Percentiles rank a stretch among this genome's conserved stretches.
Evolutionary conservation across 2,113 vertebrate species (phyloP).

Genomic region (Mus spicilegus): DNA sequence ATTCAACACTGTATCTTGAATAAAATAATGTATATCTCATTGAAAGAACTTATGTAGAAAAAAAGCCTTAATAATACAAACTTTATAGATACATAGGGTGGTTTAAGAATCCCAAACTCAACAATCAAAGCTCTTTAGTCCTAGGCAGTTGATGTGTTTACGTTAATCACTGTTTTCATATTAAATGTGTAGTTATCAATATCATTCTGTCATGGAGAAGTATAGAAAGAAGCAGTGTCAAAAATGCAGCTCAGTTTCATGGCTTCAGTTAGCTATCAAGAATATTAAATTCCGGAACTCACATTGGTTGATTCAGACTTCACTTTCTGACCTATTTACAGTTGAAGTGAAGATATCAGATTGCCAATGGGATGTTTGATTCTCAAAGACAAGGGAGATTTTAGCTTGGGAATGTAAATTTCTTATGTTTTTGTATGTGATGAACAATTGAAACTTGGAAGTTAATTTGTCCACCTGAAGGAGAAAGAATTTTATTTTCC

Average conservation of each 20-base stretch:
- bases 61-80: not conserved
- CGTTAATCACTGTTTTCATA: not conserved
- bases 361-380: not conserved
- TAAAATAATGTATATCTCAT: not conserved
- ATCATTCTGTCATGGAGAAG: not conserved
- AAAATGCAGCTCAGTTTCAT: not conserved
- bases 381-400: not conserved
- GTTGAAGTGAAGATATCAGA: not conserved
- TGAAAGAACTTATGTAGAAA: not conserved
- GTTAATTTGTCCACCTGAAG: not conserved
- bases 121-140: not conserved
- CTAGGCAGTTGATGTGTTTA: not conserved
- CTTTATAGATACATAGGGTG: not conserved
- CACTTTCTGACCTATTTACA: not conserved
- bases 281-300: not conserved
- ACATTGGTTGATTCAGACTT: not conserved
- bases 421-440: not conserved
- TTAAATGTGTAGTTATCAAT: not conserved
- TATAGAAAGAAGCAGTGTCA: not conserved
- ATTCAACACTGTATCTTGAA: not conserved
- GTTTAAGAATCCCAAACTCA: not conserved
- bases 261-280: not conserved
- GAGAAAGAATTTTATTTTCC: not conserved
- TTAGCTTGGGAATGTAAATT: not conserved
- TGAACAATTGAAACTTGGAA: not conserved